phyloP scores from a whole-genome alignment of 2,888 invertebrate species.

The Himalopsyche anomala region DNA sequence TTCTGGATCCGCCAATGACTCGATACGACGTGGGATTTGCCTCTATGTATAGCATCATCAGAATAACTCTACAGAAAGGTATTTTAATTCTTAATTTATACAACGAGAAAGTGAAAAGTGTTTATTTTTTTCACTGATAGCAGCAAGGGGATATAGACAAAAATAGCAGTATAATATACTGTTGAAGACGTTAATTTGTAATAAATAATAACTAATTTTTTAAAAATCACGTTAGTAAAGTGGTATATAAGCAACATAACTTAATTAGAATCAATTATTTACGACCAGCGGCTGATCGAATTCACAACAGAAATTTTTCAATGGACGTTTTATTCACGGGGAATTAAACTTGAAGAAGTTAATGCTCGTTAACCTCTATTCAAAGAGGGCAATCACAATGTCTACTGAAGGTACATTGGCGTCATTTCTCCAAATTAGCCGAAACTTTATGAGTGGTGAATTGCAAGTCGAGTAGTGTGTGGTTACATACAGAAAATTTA shows the following conservation, averaged over 20 bases:
- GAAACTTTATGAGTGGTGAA: not conserved
- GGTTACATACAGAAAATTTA: too few relatives aligned
- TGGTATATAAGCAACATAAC: not conserved
- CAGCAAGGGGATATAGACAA: too few relatives aligned
- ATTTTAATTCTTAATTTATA: too few relatives aligned
- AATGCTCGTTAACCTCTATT: slow-evolving; percentile 40
- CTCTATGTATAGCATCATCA: too few relatives aligned
- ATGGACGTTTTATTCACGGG: slow-evolving; percentile 8
- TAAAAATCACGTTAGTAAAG: slow-evolving; percentile 10
- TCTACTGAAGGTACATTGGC: slow-evolving; percentile 31
- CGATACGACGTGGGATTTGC: too few relatives aligned
- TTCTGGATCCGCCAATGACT: too few relatives aligned
- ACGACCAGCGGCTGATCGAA: slow-evolving; percentile 1
- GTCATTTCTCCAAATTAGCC: slow-evolving; percentile 36
- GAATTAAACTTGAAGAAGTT: slow-evolving; percentile 40
- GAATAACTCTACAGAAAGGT: too few relatives aligned
- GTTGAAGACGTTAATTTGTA: too few relatives aligned
- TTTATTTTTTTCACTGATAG: too few relatives aligned
- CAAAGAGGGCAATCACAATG: slow-evolving; percentile 15
- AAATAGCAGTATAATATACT: too few relatives aligned
- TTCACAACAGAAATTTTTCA: slow-evolving; percentile 33
- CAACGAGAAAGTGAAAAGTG: too few relatives aligned
- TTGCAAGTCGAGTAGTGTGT: too few relatives aligned
- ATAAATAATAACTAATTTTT: not conserved
- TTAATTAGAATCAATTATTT: slow-evolving; percentile 20